phyloP scores from a whole-genome alignment of 1,140 invertebrate genomes.

The Harlomillsia oculata region DNA sequence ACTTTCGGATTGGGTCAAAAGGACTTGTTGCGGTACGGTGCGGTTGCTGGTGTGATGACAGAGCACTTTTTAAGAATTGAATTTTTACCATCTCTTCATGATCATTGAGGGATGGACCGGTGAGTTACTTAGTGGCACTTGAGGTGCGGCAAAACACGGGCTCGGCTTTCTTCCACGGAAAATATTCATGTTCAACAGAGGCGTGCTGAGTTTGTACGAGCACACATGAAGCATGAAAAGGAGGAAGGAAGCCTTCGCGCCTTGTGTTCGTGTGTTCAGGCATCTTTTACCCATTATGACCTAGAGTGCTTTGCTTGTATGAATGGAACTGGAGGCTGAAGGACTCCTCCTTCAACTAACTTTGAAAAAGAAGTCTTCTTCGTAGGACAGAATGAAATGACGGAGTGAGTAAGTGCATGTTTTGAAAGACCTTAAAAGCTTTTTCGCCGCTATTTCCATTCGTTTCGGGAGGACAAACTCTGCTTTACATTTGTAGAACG shows the following conservation, averaged over 20 bases:
- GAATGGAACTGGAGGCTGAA: conserved; percentile 6
- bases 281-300: conserved; percentile 1
- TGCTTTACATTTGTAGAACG: too few relatives aligned
- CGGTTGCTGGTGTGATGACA: too few relatives aligned
- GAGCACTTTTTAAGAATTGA: too few relatives aligned
- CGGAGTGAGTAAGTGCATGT: conserved; percentile 19
- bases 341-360: conserved; percentile 1
- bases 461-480: too few relatives aligned
- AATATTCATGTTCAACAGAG: conserved; percentile 17
- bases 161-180: conserved; percentile 15
- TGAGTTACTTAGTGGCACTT: conserved; percentile 16
- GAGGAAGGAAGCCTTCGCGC: too few relatives aligned
- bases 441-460: too few relatives aligned
- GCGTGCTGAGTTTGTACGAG: neutral
- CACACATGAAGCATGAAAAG: too few relatives aligned
- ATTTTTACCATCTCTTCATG: too few relatives aligned
- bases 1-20: too few relatives aligned
- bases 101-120: too few relatives aligned
- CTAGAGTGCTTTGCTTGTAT: too few relatives aligned
- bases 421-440: conserved; percentile 34
- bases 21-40: too few relatives aligned
- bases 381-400: neutral
- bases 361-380: conserved; percentile 8
- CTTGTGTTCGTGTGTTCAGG: neutral
- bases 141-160: conserved; percentile 13